These are phyloP conservation scores for Aphaenogaster ashmeadi DNA, from an alignment of 1,140 invertebrate species.

Conservation along the genomic window DNA sequence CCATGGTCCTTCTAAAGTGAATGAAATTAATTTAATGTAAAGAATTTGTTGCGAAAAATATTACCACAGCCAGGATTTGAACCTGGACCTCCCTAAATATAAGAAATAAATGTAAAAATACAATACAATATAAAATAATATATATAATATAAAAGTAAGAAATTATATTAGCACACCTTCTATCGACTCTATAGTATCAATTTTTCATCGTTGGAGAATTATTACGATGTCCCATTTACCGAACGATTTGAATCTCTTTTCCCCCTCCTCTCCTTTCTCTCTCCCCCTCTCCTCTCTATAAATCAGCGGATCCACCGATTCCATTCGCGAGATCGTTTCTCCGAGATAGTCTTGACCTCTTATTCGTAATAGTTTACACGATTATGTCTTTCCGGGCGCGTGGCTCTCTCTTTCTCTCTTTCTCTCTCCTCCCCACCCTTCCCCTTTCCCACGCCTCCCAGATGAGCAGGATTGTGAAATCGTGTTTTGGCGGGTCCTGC, in stretches of 20 bases:
- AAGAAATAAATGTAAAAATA: background rate
- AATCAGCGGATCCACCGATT: background rate
- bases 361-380: conserved; percentile 54
- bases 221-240: conserved; percentile 20
- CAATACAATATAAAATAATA: background rate
- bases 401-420: background rate
- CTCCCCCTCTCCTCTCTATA: background rate
- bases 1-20: too few relatives aligned
- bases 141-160: background rate
- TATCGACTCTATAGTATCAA: background rate
- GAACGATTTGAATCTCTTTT: background rate
- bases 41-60: too few relatives aligned
- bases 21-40: too few relatives aligned
- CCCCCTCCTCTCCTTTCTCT: background rate
- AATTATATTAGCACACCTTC: background rate
- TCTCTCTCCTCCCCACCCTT: background rate
- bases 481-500: conserved; percentile 69
- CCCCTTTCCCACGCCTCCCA: background rate
- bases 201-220: background rate
- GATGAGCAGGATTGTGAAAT: conserved; percentile 68
- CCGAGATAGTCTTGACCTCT: conserved; percentile 50
- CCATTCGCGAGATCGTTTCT: conserved; percentile 45
- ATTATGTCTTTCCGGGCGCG: conserved; percentile 44
- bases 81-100: too few relatives aligned
- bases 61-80: too few relatives aligned